Conservation (phyloP, 2,888 invertebrate genomes). For the Anoplius nigerrimus region DNA sequence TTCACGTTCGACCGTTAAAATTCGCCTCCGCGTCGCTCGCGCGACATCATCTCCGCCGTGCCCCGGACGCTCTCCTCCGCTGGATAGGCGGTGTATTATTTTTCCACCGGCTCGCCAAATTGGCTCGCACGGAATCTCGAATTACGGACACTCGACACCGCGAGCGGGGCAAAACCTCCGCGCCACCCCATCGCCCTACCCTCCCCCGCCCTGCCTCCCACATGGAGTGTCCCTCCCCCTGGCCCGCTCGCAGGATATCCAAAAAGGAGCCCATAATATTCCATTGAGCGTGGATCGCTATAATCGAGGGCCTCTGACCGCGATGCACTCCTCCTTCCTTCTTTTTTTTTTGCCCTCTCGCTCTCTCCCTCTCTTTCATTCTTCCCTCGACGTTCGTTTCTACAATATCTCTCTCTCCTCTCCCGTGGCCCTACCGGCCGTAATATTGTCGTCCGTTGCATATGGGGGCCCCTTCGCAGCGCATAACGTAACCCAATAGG, state of each 20-base stretch:
- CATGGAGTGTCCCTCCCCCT: constrained; percentile 20
- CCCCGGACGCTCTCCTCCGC: constrained; percentile 40
- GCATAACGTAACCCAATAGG: constrained; percentile 70
- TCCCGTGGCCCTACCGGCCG: constrained; percentile 11
- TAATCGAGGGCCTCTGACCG: constrained; percentile 52
- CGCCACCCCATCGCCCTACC: constrained; percentile 26
- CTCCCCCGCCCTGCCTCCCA: constrained; percentile 14
- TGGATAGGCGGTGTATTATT: constrained; percentile 65
- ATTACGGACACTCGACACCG: constrained; percentile 67
- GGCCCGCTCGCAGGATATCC: constrained; percentile 39
- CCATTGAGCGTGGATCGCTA: constrained; percentile 61
- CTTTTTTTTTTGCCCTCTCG: not conserved
- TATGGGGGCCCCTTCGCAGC: constrained; percentile 40
- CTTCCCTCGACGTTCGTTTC: constrained; percentile 7
- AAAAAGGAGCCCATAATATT: constrained; percentile 59
- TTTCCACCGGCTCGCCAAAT: constrained; percentile 66
- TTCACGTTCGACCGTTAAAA: constrained; percentile 56
- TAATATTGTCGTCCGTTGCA: constrained; percentile 36
- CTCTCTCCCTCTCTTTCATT: constrained; percentile 16
- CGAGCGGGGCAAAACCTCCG: constrained; percentile 45
- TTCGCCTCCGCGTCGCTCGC: constrained; percentile 49
- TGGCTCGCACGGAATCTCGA: constrained; percentile 70
- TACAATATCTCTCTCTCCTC: constrained; percentile 3
- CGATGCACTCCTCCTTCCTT: constrained; percentile 10
- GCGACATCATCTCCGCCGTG: constrained; percentile 44